These are phyloP conservation scores for Drosophila algonquin DNA, from an alignment of 2,888 invertebrate genomes.

Conservation along the genomic window DNA sequence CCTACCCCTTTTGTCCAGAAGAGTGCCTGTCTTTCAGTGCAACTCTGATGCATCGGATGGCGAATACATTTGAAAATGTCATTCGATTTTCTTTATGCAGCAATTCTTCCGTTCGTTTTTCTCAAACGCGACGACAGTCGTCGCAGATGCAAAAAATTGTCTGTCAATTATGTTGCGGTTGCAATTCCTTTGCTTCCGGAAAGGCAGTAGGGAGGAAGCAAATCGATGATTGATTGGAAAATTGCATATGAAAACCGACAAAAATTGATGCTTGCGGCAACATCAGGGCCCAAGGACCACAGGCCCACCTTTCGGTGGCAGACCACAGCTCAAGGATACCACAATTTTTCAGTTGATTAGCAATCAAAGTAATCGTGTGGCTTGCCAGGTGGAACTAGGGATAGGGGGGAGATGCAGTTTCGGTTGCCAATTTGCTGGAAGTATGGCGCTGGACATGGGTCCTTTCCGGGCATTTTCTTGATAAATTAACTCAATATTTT, in stretches of 20 bases:
- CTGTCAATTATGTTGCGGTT: conserved; percentile 69
- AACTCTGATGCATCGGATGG: conserved; percentile 29
- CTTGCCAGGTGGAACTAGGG: conserved; percentile 2
- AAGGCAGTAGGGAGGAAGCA: neutral
- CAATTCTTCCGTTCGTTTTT: conserved; percentile 17
- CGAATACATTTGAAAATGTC: conserved; percentile 24
- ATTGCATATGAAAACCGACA: neutral
- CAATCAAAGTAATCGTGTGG: conserved; percentile 62
- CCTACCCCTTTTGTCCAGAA: neutral
- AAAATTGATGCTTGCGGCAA: neutral
- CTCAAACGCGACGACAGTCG: conserved; percentile 21
- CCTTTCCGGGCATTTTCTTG: conserved; percentile 20
- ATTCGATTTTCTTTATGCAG: conserved; percentile 29
- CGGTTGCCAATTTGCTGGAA: conserved; percentile 47
- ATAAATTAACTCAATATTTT: conserved; percentile 44
- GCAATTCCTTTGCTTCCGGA: conserved; percentile 8
- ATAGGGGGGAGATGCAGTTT: too few relatives aligned
- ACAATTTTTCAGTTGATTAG: conserved; percentile 47
- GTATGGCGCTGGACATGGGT: conserved; percentile 12
- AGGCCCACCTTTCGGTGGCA: neutral
- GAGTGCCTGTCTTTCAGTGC: neutral
- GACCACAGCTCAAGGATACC: neutral
- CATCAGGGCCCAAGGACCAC: neutral
- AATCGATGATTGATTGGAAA: conserved; percentile 31
- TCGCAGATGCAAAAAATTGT: conserved; percentile 66